Evolutionary conservation across 2,888 invertebrate species (phyloP).

Genomic region (Napeogenes inachia): DNA sequence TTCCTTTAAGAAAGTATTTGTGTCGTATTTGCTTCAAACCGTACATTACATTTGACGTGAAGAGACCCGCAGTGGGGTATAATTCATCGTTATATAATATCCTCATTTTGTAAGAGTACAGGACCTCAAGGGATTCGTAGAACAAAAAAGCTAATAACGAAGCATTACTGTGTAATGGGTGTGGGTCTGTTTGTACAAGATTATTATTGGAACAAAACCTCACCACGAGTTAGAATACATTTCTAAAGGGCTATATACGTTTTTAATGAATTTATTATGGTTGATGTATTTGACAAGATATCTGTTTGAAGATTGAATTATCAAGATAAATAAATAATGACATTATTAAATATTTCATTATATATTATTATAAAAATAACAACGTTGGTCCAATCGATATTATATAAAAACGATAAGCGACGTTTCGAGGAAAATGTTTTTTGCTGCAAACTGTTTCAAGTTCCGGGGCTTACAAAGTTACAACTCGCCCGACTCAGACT

Average conservation of each 20-base stretch:
- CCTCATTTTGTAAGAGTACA: slow-evolving; percentile 24
- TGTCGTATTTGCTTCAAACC: slow-evolving; percentile 8
- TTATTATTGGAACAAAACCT: not conserved
- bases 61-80: slow-evolving; percentile 25
- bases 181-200: slow-evolving; percentile 19
- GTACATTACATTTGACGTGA: slow-evolving; percentile 24
- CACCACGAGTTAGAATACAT: not conserved
- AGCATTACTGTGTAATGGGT: slow-evolving; percentile 28
- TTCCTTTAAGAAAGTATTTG: slow-evolving; percentile 12
- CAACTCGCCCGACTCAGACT: slow-evolving; percentile 16
- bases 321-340: too few species aligned
- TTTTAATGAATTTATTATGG: not conserved
- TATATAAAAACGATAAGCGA: too few species aligned
- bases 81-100: slow-evolving; percentile 36
- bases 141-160: slow-evolving; percentile 33
- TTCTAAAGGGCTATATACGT: not conserved
- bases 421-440: slow-evolving; percentile 16
- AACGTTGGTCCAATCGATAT: too few species aligned
- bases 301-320: too few species aligned
- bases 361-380: too few species aligned
- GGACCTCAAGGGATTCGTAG: slow-evolving; percentile 26
- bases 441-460: slow-evolving; percentile 13
- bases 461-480: slow-evolving; percentile 1
- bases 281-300: too few species aligned
- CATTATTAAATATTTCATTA: too few species aligned